These are phyloP conservation scores for Porphyrio hochstetteri DNA, from an alignment of 2,113 vertebrate genomes.

Conservation along the genomic window DNA sequence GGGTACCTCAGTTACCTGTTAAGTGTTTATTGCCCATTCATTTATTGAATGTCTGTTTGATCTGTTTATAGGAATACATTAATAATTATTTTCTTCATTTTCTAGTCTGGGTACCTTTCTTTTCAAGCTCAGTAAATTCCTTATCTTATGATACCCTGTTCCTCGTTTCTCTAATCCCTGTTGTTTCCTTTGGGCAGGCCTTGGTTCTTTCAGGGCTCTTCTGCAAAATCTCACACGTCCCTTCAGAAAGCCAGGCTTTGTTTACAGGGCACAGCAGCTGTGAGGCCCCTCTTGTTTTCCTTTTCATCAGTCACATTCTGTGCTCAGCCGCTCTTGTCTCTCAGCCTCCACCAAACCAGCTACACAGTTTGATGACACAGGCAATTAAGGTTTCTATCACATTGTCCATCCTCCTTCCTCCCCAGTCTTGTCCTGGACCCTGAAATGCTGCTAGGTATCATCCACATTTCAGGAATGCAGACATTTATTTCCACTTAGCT, in stretches of 20 bases:
- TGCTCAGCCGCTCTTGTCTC: not conserved
- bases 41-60: not conserved
- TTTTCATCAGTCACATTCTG: slow-evolving; percentile 35
- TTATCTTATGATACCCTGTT: not conserved
- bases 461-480: not conserved
- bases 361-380: not conserved
- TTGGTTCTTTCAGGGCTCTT: not conserved
- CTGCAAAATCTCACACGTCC: slow-evolving; percentile 17
- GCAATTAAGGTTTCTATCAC: not conserved
- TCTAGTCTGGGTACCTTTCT: not conserved
- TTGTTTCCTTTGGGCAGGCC: slow-evolving; percentile 1
- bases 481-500: not conserved
- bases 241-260: slow-evolving; percentile 35
- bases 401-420: not conserved
- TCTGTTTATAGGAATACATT: not conserved
- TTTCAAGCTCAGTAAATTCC: not conserved
- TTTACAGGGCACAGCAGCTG: slow-evolving; percentile 54
- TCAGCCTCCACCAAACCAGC: not conserved
- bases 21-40: not conserved
- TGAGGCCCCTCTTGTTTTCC: slow-evolving; percentile 43
- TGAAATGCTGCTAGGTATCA: not conserved
- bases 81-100: not conserved
- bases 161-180: not conserved
- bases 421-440: not conserved
- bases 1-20: not conserved